These are phyloP conservation scores for Chalcosyrphus nemorum DNA, from an alignment of 2,888 invertebrate genomes.

Conservation along the genomic window DNA sequence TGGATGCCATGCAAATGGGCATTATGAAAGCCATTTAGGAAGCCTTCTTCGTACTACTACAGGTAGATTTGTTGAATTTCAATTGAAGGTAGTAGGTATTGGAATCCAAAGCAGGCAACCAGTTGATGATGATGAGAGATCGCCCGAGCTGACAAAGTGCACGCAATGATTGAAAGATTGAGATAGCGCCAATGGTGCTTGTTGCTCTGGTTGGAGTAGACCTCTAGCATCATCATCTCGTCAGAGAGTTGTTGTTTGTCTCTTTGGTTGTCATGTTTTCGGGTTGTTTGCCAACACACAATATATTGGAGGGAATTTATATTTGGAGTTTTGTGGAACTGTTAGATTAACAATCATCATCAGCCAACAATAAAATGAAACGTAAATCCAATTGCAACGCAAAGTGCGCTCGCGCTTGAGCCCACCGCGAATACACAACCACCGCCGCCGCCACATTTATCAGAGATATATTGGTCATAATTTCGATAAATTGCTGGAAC, in stretches of 20 bases:
- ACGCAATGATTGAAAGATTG: constrained; percentile 73
- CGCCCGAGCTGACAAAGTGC: constrained; percentile 62
- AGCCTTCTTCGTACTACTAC: constrained; percentile 30
- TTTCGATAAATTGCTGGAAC: constrained; percentile 71
- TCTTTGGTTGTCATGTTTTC: constrained; percentile 64
- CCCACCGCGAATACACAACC: no score
- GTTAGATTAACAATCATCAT: constrained; percentile 60
- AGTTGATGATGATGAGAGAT: constrained; percentile 61
- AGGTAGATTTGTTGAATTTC: constrained; percentile 73
- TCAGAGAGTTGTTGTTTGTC: constrained; percentile 49
- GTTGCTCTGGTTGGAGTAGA: constrained; percentile 14
- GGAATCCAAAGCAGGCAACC: constrained; percentile 26
- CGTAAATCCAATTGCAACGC: constrained; percentile 67
- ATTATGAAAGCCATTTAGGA: constrained; percentile 56
- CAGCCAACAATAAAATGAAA: constrained; percentile 69
- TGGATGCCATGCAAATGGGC: constrained; percentile 56
- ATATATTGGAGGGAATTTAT: constrained; percentile 58
- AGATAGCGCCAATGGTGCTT: constrained; percentile 53
- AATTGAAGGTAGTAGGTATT: constrained; percentile 42
- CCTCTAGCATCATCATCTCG: constrained; percentile 20
- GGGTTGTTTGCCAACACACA: constrained; percentile 67
- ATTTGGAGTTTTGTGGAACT: constrained; percentile 54
- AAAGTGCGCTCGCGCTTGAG: constrained; percentile 58
- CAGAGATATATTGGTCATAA: constrained; percentile 70
- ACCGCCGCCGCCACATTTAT: no score